Percentiles rank a stretch among this genome's conserved stretches.
These are phyloP conservation scores for Panzeria rudis DNA, from an alignment of 2,888 invertebrate genomes.

Conservation along the genomic window DNA sequence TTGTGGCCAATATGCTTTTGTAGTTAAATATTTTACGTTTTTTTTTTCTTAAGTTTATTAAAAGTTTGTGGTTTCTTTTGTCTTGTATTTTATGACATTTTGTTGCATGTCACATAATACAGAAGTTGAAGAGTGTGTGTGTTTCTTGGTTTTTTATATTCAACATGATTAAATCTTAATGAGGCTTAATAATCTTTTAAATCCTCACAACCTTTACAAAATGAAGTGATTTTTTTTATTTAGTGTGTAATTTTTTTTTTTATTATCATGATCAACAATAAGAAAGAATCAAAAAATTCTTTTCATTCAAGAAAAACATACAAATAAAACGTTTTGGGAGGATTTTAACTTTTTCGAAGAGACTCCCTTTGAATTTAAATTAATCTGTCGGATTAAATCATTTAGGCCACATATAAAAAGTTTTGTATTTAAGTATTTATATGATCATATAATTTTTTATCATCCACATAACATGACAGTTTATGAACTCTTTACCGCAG, in stretches of 20 bases:
- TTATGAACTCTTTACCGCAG: conserved; percentile 51
- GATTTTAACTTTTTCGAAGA: conserved; percentile 49
- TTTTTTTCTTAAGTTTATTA: conserved; percentile 37
- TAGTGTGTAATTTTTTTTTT: conserved; percentile 28
- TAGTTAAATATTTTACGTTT: background rate
- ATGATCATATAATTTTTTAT: conserved; percentile 41
- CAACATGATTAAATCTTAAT: conserved; percentile 78
- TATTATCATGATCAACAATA: conserved; percentile 37
- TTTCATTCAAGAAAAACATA: conserved; percentile 37
- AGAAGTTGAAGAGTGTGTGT: background rate
- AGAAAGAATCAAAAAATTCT: conserved; percentile 32
- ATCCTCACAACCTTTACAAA: conserved; percentile 62
- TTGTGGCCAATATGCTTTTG: conserved; percentile 27
- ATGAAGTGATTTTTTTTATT: conserved; percentile 55
- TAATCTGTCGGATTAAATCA: conserved; percentile 70
- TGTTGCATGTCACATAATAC: conserved; percentile 11
- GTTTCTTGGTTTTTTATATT: conserved; percentile 23
- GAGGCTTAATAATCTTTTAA: conserved; percentile 78
- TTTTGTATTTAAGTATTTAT: conserved; percentile 39
- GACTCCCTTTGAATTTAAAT: conserved; percentile 65
- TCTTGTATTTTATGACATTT: conserved; percentile 33
- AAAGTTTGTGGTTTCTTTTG: conserved; percentile 48
- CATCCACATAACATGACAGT: conserved; percentile 47
- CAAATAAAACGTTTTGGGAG: conserved; percentile 44
- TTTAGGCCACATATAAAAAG: conserved; percentile 35